Evolutionary conservation across 2,888 invertebrate species (phyloP), one percentile per base, ranked within the genome.

Genomic region (Rhagium mordax): DNA sequence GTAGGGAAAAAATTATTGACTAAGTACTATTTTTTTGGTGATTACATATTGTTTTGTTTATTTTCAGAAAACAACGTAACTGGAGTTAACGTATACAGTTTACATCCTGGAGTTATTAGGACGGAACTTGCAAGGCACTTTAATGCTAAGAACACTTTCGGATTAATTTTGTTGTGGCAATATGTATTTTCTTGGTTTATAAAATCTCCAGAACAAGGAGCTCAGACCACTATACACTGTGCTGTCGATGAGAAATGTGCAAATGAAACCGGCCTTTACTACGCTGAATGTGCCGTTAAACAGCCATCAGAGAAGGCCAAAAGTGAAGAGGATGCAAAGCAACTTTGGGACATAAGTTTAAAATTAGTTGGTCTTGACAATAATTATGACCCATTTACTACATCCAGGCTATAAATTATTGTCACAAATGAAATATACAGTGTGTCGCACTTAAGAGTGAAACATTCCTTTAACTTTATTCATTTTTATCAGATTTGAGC

Each of bases 21-120:
- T n/a, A n/a, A n/a, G n/a, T n/a, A n/a, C n/a, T n/a, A n/a, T n/a
- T n/a, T n/a, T n/a, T n/a, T 41, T 16, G 59, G 3, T 55, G 3
- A n/a, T 49, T 18, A 24, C 24, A 15, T 7, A 20, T 18, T 51
- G 4, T 15, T 7, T 18, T 20, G 29, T 15, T 33, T 59, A 4
- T 7, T 74, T 85, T 61, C 64, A 87, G 87, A 83, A 47, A 80
- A 83, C n/a, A 79, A 82, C 15, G 82, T 86, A 3, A 72, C 80
- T 24, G 91, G 90, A 1, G 90, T 95, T 0, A 93, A 90, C 41
- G 91, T 91, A 0, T 95, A 95, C 85, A 89, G 92, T 69, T 86
- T 94, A 0, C 94, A 95, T 84, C 95, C 95, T 0, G 95, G 95
- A 0, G 89, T 94, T 0, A 92, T 95, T 60, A 90, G 91, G 77